Percentiles rank a stretch among this genome's conserved stretches.
Evolutionary conservation across 1,140 invertebrate species (phyloP).

Genomic region (Drosophila triauraria): DNA sequence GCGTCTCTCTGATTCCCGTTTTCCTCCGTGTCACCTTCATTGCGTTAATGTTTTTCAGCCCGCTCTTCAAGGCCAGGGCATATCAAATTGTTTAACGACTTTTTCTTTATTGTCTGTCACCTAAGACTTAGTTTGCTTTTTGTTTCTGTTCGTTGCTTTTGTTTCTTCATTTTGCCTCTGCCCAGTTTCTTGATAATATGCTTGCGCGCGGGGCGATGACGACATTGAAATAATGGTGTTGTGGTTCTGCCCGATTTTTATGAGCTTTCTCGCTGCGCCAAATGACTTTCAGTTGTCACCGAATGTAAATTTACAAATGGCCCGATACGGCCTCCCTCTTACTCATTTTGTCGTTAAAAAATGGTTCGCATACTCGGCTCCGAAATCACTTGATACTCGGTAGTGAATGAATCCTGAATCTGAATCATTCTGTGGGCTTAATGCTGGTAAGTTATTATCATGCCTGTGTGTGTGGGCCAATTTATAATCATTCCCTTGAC

Average conservation of each 20-base stretch:
- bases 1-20: constrained; percentile 20
- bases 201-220: constrained; percentile 45
- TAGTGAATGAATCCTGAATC: constrained; percentile 27
- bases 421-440: constrained; percentile 21
- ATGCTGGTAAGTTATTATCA: constrained; percentile 1
- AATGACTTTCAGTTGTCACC: constrained; percentile 64
- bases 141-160: constrained; percentile 27
- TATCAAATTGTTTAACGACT: constrained; percentile 80
- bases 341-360: constrained; percentile 33
- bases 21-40: constrained; percentile 15
- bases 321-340: constrained; percentile 20
- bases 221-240: constrained; percentile 52
- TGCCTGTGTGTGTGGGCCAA: constrained; percentile 3
- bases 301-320: constrained; percentile 64
- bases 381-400: constrained; percentile 30
- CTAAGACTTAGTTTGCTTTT: constrained; percentile 53
- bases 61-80: constrained; percentile 68
- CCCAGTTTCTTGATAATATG: constrained; percentile 46
- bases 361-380: constrained; percentile 23
- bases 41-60: constrained; percentile 37
- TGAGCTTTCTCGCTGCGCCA: constrained; percentile 41
- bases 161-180: constrained; percentile 9
- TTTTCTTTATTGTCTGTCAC: constrained; percentile 74
- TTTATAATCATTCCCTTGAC: constrained; percentile 35
- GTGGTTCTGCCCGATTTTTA: constrained; percentile 40